phyloP scores from a whole-genome alignment of 2,888 invertebrate species.

The Agriopis aurantiaria region DNA sequence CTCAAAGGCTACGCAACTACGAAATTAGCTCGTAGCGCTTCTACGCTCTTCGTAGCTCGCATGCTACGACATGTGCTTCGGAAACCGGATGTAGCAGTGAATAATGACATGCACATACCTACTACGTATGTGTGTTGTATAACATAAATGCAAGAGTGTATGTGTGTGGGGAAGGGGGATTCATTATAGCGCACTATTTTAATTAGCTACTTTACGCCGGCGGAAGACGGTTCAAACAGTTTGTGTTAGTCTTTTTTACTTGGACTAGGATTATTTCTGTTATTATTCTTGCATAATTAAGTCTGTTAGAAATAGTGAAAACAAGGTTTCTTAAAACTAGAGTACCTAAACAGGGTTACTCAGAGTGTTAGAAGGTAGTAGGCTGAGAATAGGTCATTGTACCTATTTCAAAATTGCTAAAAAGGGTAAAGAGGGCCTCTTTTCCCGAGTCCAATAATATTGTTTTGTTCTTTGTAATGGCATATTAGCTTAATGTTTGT shows the following conservation, averaged over 20 bases:
- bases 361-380: too few relatives aligned
- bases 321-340: too few relatives aligned
- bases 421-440: too few relatives aligned
- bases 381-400: too few relatives aligned
- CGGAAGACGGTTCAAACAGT: not conserved
- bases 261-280: not conserved
- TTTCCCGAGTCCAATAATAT: too few relatives aligned
- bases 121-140: not conserved
- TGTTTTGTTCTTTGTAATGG: too few relatives aligned
- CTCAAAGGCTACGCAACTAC: conserved; percentile 39
- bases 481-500: too few relatives aligned
- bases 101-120: conserved; percentile 44
- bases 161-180: not conserved
- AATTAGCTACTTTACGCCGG: conserved; percentile 27
- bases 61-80: conserved; percentile 59
- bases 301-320: not conserved
- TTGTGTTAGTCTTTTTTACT: conserved; percentile 6
- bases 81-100: conserved; percentile 55
- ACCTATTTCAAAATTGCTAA: too few relatives aligned
- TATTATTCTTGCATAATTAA: conserved; percentile 8
- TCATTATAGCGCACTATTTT: conserved; percentile 30
- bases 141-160: not conserved
- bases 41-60: conserved; percentile 58
- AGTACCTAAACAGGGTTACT: too few relatives aligned
- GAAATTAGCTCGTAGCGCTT: conserved; percentile 49